Conservation (phyloP, 2,797 vertebrate species). For the Salmo trutta region DNA sequence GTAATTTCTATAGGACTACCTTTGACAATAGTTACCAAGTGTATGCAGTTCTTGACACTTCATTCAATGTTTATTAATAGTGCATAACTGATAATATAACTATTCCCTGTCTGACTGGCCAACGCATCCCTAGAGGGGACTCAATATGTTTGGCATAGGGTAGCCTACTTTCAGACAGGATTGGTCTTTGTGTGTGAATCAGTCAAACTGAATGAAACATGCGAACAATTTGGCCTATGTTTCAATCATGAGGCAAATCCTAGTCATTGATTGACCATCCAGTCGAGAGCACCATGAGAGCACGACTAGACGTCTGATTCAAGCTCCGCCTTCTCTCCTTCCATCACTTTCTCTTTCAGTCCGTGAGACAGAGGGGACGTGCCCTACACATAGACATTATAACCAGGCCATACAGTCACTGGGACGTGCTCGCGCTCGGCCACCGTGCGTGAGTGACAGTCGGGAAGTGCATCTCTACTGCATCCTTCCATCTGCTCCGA, state of each 20-base stretch:
- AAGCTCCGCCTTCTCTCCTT: conserved; percentile 38
- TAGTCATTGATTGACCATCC: not conserved
- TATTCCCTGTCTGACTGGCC: not conserved
- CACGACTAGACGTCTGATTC: conserved; percentile 21
- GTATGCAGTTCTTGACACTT: not conserved
- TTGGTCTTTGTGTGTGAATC: not conserved
- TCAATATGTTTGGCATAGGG: not conserved
- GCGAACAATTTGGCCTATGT: not conserved
- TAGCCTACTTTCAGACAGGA: not conserved
- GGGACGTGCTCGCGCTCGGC: not conserved
- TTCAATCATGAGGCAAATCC: not conserved
- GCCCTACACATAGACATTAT: not conserved
- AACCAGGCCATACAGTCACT: not conserved
- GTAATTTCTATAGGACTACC: too few relatives aligned
- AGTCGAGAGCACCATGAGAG: not conserved
- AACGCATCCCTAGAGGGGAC: not conserved
- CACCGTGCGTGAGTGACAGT: conserved; percentile 10
- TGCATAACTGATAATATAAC: too few relatives aligned
- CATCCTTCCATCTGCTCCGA: conserved; percentile 23
- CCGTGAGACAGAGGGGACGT: conserved; percentile 9
- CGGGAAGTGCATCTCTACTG: conserved; percentile 13
- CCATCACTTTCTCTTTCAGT: conserved; percentile 20
- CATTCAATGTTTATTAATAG: not conserved
- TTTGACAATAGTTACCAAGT: not conserved
- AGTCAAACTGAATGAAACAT: not conserved